Evolutionary conservation across 2,113 vertebrate genomes (phyloP).

Genomic region (Aviceda subcristata): DNA sequence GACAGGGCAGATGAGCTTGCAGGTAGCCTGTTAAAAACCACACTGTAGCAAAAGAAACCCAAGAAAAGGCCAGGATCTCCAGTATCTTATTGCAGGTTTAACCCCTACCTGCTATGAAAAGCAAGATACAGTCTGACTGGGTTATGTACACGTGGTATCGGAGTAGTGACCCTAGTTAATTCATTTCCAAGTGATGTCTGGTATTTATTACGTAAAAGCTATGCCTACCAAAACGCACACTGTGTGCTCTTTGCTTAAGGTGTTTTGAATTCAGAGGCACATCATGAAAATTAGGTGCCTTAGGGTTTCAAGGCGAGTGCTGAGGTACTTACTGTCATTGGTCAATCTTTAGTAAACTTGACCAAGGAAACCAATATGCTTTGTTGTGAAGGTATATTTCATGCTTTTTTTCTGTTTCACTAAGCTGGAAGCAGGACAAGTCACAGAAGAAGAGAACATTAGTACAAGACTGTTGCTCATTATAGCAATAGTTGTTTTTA

Average conservation of each 20-base stretch:
- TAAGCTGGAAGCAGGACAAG: background rate
- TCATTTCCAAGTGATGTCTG: background rate
- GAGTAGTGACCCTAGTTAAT: background rate
- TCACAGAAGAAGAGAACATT: background rate
- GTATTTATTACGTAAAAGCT: background rate
- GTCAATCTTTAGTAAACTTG: background rate
- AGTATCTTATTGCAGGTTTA: background rate
- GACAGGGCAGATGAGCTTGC: background rate
- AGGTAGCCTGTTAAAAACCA: background rate
- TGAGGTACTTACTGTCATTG: background rate
- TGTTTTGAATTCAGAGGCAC: background rate
- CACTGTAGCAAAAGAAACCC: accelerated
- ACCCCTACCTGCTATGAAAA: background rate
- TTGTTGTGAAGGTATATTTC: background rate
- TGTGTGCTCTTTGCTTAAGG: background rate
- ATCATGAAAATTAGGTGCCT: background rate
- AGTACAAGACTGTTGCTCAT: background rate
- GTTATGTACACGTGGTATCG: background rate
- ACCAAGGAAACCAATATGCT: background rate
- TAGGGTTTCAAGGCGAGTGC: background rate
- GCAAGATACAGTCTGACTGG: background rate
- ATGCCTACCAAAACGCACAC: background rate
- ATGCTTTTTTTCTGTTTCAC: background rate
- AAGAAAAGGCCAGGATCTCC: background rate
- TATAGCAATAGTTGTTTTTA: background rate